Conservation (phyloP, 23 tunicate species). For the Diplosoma virens region DNA sequence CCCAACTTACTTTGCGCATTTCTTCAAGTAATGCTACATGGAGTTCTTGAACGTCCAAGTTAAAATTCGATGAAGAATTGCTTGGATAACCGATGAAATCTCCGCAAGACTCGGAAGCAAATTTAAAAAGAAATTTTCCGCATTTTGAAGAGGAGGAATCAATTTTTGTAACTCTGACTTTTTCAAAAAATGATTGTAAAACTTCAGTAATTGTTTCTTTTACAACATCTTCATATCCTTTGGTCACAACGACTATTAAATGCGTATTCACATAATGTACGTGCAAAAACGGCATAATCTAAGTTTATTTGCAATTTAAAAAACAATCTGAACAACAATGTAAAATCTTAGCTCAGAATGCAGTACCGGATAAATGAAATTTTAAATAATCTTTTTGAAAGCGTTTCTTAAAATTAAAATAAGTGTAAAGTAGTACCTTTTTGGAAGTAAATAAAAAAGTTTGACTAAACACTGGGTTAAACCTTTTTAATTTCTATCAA, state of each 20-base stretch:
- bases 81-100: not conserved
- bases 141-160: constrained; percentile 10
- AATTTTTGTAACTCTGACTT: not conserved
- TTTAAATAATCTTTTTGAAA: no score
- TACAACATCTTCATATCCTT: constrained; percentile 39
- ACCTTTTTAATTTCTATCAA: no score
- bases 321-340: no score
- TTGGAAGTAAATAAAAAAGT: no score
- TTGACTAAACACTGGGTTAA: no score
- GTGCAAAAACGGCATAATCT: constrained; percentile 18
- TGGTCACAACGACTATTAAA: constrained; percentile 21
- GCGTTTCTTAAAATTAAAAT: no score
- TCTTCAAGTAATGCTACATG: constrained; percentile 19
- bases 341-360: no score
- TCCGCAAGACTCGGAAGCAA: not conserved
- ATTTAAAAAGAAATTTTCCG: not conserved
- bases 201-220: not conserved
- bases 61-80: not conserved
- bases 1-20: constrained; percentile 4
- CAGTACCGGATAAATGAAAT: no score
- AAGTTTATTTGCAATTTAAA: no score
- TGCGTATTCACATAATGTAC: not conserved
- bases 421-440: no score
- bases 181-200: constrained; percentile 24
- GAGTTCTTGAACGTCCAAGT: constrained; percentile 13